Evolutionary conservation across 2,888 invertebrate genomes (phyloP).

Genomic region (Ornithoptera alexandrae): DNA sequence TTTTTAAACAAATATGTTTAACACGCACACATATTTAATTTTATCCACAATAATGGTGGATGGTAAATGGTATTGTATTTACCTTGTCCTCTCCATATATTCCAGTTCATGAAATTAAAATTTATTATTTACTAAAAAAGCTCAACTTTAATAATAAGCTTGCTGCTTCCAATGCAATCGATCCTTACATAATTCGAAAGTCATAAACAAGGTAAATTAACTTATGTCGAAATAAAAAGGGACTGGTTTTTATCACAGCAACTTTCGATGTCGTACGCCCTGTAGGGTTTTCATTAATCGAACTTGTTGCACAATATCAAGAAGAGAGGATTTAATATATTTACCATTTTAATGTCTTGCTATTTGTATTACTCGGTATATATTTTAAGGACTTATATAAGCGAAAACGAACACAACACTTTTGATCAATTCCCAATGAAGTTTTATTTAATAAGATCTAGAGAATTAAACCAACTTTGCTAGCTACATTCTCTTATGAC

Average conservation of each 20-base stretch:
- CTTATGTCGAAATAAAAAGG: slow-evolving; percentile 20
- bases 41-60: too few relatives aligned
- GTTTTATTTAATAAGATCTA: background rate
- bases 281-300: slow-evolving; percentile 7
- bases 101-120: background rate
- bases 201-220: slow-evolving; percentile 17
- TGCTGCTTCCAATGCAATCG: background rate
- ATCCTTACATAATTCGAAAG: slow-evolving; percentile 26
- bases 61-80: too few relatives aligned
- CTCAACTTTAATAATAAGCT: background rate
- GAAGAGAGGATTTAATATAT: background rate
- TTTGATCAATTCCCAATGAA: background rate
- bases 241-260: slow-evolving; percentile 15
- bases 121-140: background rate
- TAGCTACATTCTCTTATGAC: too few relatives aligned
- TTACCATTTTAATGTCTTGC: background rate
- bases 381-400: background rate
- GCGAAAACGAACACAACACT: background rate
- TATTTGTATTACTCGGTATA: background rate
- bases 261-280: slow-evolving; percentile 20
- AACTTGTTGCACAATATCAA: background rate
- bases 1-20: too few relatives aligned
- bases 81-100: too few relatives aligned
- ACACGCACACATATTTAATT: too few relatives aligned
- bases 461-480: background rate